Evolutionary conservation across 2,888 invertebrate species (phyloP).

Genomic region (Nemotelus nigrinus): DNA sequence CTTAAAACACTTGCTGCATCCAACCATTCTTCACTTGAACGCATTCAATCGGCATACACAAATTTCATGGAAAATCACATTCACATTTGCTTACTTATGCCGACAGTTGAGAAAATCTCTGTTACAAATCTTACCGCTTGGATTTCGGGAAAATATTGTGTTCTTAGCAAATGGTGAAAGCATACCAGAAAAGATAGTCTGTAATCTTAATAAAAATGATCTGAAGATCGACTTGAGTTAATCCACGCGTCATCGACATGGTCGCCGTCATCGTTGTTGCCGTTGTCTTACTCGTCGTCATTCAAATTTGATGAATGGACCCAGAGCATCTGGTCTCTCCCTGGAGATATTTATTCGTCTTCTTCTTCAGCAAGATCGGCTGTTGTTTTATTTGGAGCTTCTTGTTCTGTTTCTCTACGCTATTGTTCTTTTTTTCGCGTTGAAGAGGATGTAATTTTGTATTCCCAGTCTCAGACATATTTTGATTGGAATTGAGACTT

Average conservation of each 20-base stretch:
- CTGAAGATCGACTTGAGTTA: constrained; percentile 25
- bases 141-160: too few relatives aligned
- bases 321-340: neutral
- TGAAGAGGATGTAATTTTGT: neutral
- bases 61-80: constrained; percentile 10
- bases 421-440: neutral
- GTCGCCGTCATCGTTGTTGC: neutral
- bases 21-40: neutral
- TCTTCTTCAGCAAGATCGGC: neutral
- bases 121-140: too few relatives aligned
- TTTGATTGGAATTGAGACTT: neutral
- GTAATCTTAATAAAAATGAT: neutral
- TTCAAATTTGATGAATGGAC: constrained; percentile 28
- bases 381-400: neutral
- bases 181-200: neutral
- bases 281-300: constrained; percentile 1
- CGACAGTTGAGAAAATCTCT: neutral
- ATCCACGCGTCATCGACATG: constrained; percentile 27
- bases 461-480: neutral
- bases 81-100: constrained; percentile 9
- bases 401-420: neutral
- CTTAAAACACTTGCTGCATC: neutral
- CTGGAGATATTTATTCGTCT: neutral
- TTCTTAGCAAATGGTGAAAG: neutral
- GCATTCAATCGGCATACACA: neutral